Conservation (phyloP, 1,140 invertebrate genomes). For the Pseudoatta argentina region DNA sequence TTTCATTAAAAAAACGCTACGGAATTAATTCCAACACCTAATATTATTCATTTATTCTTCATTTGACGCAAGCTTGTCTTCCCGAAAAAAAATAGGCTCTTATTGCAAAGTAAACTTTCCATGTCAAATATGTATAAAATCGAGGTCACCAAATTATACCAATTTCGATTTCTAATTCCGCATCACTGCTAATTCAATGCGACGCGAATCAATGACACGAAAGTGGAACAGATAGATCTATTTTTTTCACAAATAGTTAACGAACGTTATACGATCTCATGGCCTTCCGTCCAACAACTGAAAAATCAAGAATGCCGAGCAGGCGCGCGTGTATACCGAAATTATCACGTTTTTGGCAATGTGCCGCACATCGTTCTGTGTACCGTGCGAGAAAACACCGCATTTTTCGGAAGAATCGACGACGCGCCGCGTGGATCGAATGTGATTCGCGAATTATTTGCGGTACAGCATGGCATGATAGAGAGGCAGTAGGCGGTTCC, state of each 20-base stretch:
- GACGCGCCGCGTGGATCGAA: neutral
- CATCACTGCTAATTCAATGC: neutral
- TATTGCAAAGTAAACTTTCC: neutral
- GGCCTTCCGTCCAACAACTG: conserved; percentile 49
- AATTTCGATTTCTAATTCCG: neutral
- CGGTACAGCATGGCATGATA: neutral
- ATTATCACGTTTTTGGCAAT: conserved; percentile 73
- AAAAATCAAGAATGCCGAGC: conserved; percentile 44
- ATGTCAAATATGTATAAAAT: neutral
- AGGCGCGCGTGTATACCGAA: conserved; percentile 38
- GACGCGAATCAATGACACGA: neutral
- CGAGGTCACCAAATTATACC: neutral
- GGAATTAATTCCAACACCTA: too few species aligned
- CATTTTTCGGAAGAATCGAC: conserved; percentile 56
- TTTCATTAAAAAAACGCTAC: too few species aligned
- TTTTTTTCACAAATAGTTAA: neutral
- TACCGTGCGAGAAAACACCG: conserved; percentile 23
- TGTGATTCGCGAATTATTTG: conserved; percentile 57
- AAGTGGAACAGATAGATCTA: neutral
- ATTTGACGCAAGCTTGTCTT: neutral
- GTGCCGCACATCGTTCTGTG: conserved; percentile 66
- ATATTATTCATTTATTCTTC: neutral
- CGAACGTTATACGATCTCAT: conserved; percentile 35
- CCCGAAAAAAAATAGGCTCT: neutral
- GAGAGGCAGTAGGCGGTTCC: conserved; percentile 24